Conservation (phyloP, 2,797 vertebrate species). For the Apogon hyalosoma region DNA sequence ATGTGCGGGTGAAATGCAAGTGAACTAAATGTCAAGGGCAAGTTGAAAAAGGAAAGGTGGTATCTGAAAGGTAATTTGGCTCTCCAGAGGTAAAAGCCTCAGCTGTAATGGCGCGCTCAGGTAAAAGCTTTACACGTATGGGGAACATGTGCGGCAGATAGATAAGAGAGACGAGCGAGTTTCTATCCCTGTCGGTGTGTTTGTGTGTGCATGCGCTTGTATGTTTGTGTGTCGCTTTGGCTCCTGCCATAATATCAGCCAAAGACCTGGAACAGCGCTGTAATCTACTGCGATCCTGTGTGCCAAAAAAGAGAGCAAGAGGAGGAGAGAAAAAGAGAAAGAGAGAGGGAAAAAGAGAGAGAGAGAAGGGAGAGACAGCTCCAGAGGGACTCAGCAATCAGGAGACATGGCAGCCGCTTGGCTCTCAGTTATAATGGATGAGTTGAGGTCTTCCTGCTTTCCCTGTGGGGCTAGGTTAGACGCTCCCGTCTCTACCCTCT, state of each 20-base stretch:
- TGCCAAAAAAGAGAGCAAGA: slow-evolving; percentile 52
- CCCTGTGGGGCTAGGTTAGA: slow-evolving; percentile 67
- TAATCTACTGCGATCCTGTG: slow-evolving; percentile 63
- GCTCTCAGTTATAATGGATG: slow-evolving; percentile 81
- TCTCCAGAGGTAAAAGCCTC: slow-evolving; percentile 79
- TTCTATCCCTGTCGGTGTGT: slow-evolving; percentile 58
- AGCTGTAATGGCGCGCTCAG: slow-evolving; percentile 76
- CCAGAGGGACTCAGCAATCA: slow-evolving; percentile 77
- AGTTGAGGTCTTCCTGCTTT: slow-evolving; percentile 72
- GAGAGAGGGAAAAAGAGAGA: neutral
- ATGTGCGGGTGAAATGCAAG: slow-evolving; percentile 63
- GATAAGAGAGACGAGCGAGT: slow-evolving; percentile 79
- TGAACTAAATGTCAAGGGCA: slow-evolving; percentile 82
- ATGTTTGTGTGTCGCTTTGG: slow-evolving; percentile 58
- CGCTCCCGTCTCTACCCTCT: slow-evolving; percentile 61
- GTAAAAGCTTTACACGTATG: slow-evolving; percentile 82
- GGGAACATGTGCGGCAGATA: slow-evolving; percentile 83
- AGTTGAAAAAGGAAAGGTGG: slow-evolving; percentile 76
- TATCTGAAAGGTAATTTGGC: slow-evolving; percentile 81
- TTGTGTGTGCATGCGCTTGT: slow-evolving; percentile 44
- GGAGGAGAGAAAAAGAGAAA: slow-evolving; percentile 2
- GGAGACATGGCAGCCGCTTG: slow-evolving; percentile 81
- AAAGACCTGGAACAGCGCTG: slow-evolving; percentile 68
- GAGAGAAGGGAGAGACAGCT: slow-evolving; percentile 29
- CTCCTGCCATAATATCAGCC: slow-evolving; percentile 62